phyloP scores from a whole-genome alignment of 2,888 invertebrate genomes.

The Thera obeliscata region DNA sequence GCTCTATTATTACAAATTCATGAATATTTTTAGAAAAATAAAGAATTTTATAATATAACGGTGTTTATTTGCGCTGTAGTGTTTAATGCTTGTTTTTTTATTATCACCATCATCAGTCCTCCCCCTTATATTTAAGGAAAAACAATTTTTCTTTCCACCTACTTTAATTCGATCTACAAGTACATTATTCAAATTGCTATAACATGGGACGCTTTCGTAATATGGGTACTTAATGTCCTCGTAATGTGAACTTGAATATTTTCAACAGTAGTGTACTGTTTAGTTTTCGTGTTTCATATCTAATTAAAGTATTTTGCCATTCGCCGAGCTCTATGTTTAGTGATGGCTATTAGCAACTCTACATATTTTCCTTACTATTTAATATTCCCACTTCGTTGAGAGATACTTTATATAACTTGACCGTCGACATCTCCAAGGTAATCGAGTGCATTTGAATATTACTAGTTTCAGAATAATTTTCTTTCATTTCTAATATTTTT shows the following conservation, averaged over 20 bases:
- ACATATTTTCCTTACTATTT: constrained; percentile 62
- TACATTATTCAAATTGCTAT: no score
- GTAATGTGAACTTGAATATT: background rate
- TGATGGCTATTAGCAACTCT: constrained; percentile 40
- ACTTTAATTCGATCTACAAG: no score
- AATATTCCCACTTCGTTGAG: constrained; percentile 58
- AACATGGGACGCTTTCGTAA: no score
- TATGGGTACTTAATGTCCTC: no score
- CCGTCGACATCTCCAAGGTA: constrained; percentile 39
- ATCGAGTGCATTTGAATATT: background rate
- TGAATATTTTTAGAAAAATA: no score
- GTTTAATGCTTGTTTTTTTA: constrained; percentile 13
- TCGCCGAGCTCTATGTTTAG: constrained; percentile 20
- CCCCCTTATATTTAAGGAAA: no score
- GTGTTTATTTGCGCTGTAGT: constrained; percentile 28
- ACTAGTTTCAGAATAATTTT: background rate
- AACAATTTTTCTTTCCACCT: no score
- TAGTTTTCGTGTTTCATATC: background rate
- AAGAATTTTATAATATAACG: no score
- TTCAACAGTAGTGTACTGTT: background rate
- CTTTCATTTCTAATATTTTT: background rate
- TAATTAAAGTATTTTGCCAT: constrained; percentile 12
- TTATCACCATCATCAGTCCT: background rate
- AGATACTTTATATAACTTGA: constrained; percentile 37
- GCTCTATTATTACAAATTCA: no score